Conservation (phyloP, 2,888 invertebrate genomes). For the Penaeus monodon region DNA sequence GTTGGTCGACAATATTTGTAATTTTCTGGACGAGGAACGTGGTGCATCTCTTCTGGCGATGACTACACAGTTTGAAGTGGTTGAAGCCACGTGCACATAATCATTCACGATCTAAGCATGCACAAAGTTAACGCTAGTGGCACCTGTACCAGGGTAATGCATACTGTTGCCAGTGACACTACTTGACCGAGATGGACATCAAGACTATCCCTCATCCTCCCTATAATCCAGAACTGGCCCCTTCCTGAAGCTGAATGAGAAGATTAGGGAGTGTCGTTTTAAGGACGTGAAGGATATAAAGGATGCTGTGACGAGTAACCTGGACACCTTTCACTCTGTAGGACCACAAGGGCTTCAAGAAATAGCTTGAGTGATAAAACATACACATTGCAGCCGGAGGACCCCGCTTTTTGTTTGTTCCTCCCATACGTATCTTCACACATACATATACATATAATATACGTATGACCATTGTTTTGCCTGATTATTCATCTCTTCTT, state of each 20-base stretch:
- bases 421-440: too few species aligned
- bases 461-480: too few species aligned
- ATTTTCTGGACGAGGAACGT: too few species aligned
- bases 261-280: conserved; percentile 28
- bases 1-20: too few species aligned
- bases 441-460: too few species aligned
- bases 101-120: too few species aligned
- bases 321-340: conserved; percentile 37
- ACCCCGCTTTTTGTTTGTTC: conserved; percentile 2
- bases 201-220: conserved; percentile 7
- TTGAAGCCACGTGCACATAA: too few species aligned
- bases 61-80: too few species aligned
- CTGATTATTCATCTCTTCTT: too few species aligned
- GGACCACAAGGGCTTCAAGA: conserved; percentile 5
- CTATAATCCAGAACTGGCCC: conserved; percentile 11
- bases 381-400: neutral
- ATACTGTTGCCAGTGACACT: conserved; percentile 22
- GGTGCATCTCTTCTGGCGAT: too few species aligned
- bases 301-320: conserved; percentile 26
- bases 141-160: conserved; percentile 30
- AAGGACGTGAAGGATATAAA: conserved; percentile 23
- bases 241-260: conserved; percentile 3
- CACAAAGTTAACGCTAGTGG: neutral
- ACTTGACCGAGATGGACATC: conserved; percentile 19
- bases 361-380: conserved; percentile 23